Evolutionary conservation across 2,888 invertebrate species (phyloP).

Genomic region (Diachrysia chrysitis): DNA sequence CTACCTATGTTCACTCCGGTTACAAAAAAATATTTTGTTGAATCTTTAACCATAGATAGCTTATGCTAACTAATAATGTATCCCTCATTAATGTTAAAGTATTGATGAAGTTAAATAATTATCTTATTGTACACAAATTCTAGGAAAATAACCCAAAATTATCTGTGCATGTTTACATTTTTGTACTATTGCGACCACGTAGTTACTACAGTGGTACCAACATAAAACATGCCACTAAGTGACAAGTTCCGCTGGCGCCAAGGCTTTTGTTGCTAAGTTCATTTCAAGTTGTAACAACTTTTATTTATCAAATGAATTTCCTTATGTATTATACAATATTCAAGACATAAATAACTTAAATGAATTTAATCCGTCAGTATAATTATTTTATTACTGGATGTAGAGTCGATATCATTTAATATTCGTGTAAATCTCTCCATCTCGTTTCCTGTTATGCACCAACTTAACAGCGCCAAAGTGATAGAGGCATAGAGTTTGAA

Average conservation of each 20-base stretch:
- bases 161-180: conserved; percentile 87
- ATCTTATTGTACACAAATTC: conserved; percentile 51
- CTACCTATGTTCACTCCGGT: conserved; percentile 87
- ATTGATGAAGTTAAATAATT: conserved; percentile 39
- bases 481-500: neutral
- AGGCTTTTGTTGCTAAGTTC: conserved; percentile 73
- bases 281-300: conserved; percentile 39
- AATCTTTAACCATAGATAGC: conserved; percentile 48
- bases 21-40: conserved; percentile 76
- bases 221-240: conserved; percentile 63
- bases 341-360: neutral
- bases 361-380: neutral
- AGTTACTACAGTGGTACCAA: conserved; percentile 83
- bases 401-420: neutral
- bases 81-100: conserved; percentile 42
- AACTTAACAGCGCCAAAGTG: neutral
- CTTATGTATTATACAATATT: neutral
- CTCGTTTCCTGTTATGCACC: neutral
- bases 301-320: neutral
- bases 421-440: neutral
- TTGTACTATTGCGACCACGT: conserved; percentile 86
- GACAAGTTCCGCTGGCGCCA: conserved; percentile 86
- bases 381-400: neutral
- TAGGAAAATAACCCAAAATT: conserved; percentile 70
- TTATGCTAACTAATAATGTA: conserved; percentile 33